A percentile compares a stretch with the other conserved stretches of the same genome.
phyloP scores from a whole-genome alignment of 1,140 invertebrate species.

The Charaxes varanes region DNA sequence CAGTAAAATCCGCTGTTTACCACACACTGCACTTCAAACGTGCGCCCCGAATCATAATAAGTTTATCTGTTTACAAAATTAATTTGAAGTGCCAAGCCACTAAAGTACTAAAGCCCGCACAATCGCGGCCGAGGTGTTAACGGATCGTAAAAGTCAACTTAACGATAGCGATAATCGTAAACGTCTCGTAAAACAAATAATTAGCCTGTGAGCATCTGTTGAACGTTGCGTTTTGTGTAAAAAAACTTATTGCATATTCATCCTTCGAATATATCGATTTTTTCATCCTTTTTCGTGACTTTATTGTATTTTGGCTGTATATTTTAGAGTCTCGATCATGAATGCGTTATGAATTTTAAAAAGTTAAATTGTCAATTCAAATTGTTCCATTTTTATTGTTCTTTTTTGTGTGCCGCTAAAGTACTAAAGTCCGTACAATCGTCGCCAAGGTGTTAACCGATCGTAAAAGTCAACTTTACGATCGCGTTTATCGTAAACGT shows the following conservation, averaged over 20 bases:
- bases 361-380: too few relatives aligned
- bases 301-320: too few relatives aligned
- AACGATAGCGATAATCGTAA: constrained; percentile 60
- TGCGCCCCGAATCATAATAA: constrained; percentile 16
- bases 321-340: too few relatives aligned
- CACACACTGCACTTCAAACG: too few relatives aligned
- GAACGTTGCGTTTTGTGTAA: constrained; percentile 2
- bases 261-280: too few relatives aligned
- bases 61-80: constrained; percentile 56
- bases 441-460: constrained; percentile 52
- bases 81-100: constrained; percentile 51
- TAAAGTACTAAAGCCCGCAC: constrained; percentile 26
- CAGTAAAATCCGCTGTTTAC: too few relatives aligned
- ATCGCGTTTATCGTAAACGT: constrained; percentile 58
- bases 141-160: constrained; percentile 64
- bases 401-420: too few relatives aligned
- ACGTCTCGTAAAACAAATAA: constrained; percentile 69
- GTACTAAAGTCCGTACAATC: constrained; percentile 35
- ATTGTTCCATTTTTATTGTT: too few relatives aligned
- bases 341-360: too few relatives aligned
- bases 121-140: constrained; percentile 59
- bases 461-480: constrained; percentile 66
- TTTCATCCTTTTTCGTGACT: too few relatives aligned
- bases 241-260: too few relatives aligned
- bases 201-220: constrained; percentile 32